phyloP scores from a whole-genome alignment of 1,140 invertebrate genomes.

The Sinonovacula constricta region DNA sequence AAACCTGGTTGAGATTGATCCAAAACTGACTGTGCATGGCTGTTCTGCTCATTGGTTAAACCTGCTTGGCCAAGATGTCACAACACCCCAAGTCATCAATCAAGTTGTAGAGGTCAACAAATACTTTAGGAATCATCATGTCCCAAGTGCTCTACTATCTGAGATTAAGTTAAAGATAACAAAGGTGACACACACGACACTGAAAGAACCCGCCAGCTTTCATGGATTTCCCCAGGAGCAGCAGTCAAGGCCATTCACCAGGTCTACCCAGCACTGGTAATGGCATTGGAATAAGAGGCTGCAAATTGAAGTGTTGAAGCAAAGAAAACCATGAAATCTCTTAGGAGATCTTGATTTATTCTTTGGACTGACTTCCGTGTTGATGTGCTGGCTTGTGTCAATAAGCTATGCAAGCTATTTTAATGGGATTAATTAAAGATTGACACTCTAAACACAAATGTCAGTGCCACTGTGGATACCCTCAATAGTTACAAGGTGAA shows the following conservation, averaged over 20 bases:
- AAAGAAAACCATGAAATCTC: neutral
- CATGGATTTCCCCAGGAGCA: neutral
- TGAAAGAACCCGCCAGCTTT: constrained; percentile 2
- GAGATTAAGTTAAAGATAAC: no score
- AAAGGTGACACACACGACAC: neutral
- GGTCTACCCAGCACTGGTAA: constrained; percentile 13
- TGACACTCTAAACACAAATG: neutral
- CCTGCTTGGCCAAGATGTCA: no score
- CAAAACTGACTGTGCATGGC: no score
- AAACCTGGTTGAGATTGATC: no score
- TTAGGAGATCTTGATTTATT: neutral
- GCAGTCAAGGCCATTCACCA: constrained; percentile 17
- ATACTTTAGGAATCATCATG: no score
- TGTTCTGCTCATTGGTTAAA: no score
- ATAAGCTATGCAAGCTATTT: constrained; percentile 22
- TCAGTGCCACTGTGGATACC: neutral
- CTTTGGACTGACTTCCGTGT: constrained; percentile 15
- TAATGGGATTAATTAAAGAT: constrained; percentile 14
- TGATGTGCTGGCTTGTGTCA: constrained; percentile 23
- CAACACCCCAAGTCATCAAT: no score
- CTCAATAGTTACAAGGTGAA: neutral
- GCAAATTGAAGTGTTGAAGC: constrained; percentile 7
- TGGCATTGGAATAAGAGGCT: constrained; percentile 8
- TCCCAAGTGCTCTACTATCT: no score
- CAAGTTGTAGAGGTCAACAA: no score